Evolutionary conservation across 1,140 invertebrate species (phyloP), one percentile per base, ranked within the genome.

Genomic region (Listronotus oregonensis): DNA sequence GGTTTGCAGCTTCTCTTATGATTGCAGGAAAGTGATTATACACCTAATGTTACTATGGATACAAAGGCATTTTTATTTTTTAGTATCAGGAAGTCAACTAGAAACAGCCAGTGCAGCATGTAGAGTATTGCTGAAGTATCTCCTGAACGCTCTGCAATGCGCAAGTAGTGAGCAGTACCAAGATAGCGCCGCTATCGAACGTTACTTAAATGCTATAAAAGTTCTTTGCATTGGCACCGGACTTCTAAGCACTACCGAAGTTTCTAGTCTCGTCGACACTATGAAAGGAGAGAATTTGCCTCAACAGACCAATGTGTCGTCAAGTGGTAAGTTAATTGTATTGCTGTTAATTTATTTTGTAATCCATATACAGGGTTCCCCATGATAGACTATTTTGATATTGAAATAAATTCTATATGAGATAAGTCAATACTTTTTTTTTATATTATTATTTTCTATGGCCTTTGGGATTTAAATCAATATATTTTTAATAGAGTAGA

Each of bases 261-360:
- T 90, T 60, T 78, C 85, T 17, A 83, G 84, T 21, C 81, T 90
- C 12, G 84, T 85, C 12, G 82, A 86, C 47, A 82, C 85, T 14
- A 84, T 91, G 82, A 89, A 89, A 73, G 86, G 86, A 69, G 85
- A 88, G 40, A 87, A 86, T 75, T 73, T 86, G 67, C 89, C 89
- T 15, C 78, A 83, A 15, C 80, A 81, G 58, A 78, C 85, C 31
- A 84, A 83, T 76, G 81, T 81, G 34, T 79, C 83, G 56, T 75
- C 81, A 51, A 75, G 78, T 75, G 82, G 82, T 83, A 73, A 70
- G 67, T 68, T 15, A 51, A 68, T 40, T 54, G 15, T 44, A 37
- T 51, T n/a, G n/a, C n/a, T n/a, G n/a, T n/a, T n/a, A n/a, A n/a
- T n/a, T n/a, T n/a, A n/a, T n/a, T n/a, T n/a, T n/a, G n/a, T n/a